Conservation (phyloP, 2,113 vertebrate genomes). For the Oceanodroma tethys region DNA sequence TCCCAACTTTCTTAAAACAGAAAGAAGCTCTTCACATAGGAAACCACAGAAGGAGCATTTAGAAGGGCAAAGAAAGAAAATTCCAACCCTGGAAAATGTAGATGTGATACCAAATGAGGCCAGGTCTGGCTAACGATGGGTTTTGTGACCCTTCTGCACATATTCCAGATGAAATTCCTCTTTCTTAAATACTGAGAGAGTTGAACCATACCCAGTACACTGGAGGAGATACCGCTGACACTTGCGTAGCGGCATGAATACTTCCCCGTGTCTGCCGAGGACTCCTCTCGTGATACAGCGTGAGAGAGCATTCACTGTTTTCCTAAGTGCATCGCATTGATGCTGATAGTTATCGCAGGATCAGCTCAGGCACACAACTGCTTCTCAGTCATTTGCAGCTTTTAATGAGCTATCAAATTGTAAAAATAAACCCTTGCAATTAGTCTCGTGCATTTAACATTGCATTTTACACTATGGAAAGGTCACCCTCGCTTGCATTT, state of each 20-base stretch:
- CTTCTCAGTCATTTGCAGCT: background rate
- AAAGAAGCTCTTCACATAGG: background rate
- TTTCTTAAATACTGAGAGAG: background rate
- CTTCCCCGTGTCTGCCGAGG: background rate
- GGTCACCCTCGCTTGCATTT: background rate
- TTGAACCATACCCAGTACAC: background rate
- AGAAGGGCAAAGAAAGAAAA: background rate
- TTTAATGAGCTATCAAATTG: background rate
- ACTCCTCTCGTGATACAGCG: background rate
- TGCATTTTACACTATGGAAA: background rate
- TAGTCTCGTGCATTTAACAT: background rate
- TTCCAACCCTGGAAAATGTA: background rate
- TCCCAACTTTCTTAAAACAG: background rate
- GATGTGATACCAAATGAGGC: background rate
- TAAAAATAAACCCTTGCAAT: background rate
- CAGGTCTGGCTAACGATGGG: background rate
- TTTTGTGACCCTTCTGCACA: background rate
- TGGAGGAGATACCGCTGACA: background rate
- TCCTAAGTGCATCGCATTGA: fast-evolving
- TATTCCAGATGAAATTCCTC: background rate
- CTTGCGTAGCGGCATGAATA: background rate
- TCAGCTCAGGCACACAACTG: background rate
- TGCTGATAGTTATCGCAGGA: background rate
- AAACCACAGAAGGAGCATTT: background rate
- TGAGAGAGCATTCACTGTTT: background rate